Conservation (phyloP, 2,888 invertebrate genomes). For the Nipponacmea schrenckii region DNA sequence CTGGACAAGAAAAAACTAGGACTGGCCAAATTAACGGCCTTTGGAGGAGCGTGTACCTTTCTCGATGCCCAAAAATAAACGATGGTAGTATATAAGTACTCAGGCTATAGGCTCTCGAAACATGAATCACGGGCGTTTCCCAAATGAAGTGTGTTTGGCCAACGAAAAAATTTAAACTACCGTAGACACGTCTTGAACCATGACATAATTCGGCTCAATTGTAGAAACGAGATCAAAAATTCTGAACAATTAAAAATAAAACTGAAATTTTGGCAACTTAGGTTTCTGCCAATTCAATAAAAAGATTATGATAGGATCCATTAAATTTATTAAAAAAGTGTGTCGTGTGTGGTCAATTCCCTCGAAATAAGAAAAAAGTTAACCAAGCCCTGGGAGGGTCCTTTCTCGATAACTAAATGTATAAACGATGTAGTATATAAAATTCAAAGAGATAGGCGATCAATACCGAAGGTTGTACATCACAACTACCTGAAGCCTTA, state of each 20-base stretch:
- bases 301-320: conserved; percentile 13
- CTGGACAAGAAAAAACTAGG: no score
- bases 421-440: conserved; percentile 18
- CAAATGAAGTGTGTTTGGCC: no score
- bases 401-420: conserved; percentile 4
- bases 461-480: conserved; percentile 13
- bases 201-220: conserved; percentile 7
- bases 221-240: neutral
- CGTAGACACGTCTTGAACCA: conserved; percentile 19
- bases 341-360: conserved; percentile 8
- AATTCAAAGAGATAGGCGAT: conserved; percentile 9
- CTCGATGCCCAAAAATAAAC: no score
- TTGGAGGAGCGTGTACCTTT: no score
- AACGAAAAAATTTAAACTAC: neutral
- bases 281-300: conserved; percentile 8
- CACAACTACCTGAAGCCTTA: conserved; percentile 20
- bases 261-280: conserved; percentile 9
- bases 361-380: conserved; percentile 9
- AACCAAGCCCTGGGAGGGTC: conserved; percentile 17
- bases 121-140: no score
- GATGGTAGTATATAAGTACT: no score
- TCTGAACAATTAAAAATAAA: conserved; percentile 10
- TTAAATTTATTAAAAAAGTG: conserved; percentile 9
- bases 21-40: no score
- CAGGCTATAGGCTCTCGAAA: no score